phyloP scores from a whole-genome alignment of 2,888 invertebrate genomes.

The Athrips mouffetella region DNA sequence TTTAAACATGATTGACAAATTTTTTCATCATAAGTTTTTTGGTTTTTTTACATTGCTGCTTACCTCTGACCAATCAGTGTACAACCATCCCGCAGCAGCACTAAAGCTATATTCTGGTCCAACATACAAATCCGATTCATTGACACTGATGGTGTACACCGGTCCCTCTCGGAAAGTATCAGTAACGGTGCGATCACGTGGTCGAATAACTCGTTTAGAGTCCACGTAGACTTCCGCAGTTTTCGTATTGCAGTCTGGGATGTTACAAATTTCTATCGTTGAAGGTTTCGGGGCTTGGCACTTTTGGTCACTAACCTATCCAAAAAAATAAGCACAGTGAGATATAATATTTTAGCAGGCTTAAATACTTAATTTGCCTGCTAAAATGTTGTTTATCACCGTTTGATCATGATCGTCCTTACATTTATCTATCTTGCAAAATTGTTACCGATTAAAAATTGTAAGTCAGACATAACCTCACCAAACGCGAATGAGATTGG shows the following conservation, averaged over 20 bases:
- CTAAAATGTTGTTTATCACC: no score
- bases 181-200: constrained; percentile 40
- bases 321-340: constrained; percentile 7
- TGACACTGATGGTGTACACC: constrained; percentile 58
- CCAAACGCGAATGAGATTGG: no score
- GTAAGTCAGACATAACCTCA: no score
- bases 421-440: no score
- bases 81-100: constrained; percentile 72
- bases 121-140: constrained; percentile 51
- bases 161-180: constrained; percentile 63
- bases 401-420: no score
- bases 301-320: constrained; percentile 63
- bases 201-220: constrained; percentile 36
- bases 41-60: no score
- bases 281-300: constrained; percentile 55
- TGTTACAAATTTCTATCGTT: constrained; percentile 50
- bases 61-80: constrained; percentile 79
- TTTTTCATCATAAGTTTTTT: not conserved
- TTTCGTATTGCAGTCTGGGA: constrained; percentile 49
- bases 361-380: no score
- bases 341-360: not conserved
- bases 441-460: no score
- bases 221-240: constrained; percentile 41
- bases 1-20: not conserved
- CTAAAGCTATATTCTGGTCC: constrained; percentile 65